Evolutionary conservation across 92 coral and sea anemone species (phyloP).

Genomic region (Plumapathes pennacea): DNA sequence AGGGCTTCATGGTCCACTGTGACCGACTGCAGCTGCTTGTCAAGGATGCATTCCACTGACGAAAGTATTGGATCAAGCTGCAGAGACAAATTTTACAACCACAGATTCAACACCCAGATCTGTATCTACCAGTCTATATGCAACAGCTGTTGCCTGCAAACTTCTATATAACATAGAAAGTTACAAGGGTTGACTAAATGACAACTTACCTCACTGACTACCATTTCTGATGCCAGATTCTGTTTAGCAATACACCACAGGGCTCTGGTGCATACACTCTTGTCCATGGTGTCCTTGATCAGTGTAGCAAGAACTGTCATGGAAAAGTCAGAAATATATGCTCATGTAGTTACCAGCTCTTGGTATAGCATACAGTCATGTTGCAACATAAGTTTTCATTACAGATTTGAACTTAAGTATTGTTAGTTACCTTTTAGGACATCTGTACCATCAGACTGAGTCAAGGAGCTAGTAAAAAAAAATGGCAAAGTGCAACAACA

Average conservation of each 20-base stretch:
- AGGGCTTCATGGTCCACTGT: slow-evolving; percentile 94
- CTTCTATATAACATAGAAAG: too few species aligned
- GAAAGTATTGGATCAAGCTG: slow-evolving; percentile 64
- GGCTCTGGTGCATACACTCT: slow-evolving; percentile 89
- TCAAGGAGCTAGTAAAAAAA: not conserved
- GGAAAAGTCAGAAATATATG: too few species aligned
- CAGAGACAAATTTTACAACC: slow-evolving; percentile 1
- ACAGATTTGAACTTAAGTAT: too few species aligned
- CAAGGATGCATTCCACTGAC: slow-evolving; percentile 63
- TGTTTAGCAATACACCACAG: slow-evolving; percentile 96
- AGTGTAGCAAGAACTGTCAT: slow-evolving; percentile 37
- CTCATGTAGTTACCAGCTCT: too few species aligned
- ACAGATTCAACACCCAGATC: too few species aligned
- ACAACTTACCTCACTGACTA: too few species aligned
- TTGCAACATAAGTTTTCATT: too few species aligned
- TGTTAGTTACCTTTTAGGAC: not conserved
- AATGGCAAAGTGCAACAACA: not conserved
- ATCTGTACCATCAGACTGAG: not conserved
- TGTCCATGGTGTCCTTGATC: slow-evolving; percentile 57
- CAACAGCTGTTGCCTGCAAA: too few species aligned
- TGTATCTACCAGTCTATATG: too few species aligned
- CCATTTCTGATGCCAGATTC: too few species aligned
- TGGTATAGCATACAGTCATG: too few species aligned
- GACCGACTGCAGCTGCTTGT: slow-evolving; percentile 67
- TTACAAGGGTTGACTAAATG: too few species aligned